Conservation (phyloP, 2,888 invertebrate species). For the Drosophila villosipedis region DNA sequence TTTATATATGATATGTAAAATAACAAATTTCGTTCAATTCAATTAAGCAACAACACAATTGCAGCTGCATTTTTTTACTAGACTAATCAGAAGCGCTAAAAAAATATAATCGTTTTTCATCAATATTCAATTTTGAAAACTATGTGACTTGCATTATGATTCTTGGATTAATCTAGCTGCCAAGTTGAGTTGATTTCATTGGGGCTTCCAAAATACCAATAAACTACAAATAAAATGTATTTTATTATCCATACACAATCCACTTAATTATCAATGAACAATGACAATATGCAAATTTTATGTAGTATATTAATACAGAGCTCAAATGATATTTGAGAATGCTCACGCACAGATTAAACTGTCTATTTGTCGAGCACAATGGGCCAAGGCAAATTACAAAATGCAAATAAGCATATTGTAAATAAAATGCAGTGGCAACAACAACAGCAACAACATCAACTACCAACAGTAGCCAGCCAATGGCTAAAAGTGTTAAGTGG, state of each 20-base stretch:
- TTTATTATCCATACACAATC: not conserved
- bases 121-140: not conserved
- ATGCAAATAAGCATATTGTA: slow-evolving; percentile 46
- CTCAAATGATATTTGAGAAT: slow-evolving; percentile 9
- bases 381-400: slow-evolving; percentile 47
- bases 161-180: not conserved
- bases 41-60: not conserved
- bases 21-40: not conserved
- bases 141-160: not conserved
- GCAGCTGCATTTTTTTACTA: not conserved
- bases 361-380: slow-evolving; percentile 24
- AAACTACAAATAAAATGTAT: not conserved
- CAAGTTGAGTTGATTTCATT: not conserved
- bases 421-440: slow-evolving; percentile 54
- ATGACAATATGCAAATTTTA: not conserved
- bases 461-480: slow-evolving; percentile 39
- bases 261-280: not conserved
- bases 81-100: not conserved
- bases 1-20: not conserved
- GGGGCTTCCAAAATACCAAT: not conserved
- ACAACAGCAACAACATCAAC: slow-evolving; percentile 22
- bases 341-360: not conserved
- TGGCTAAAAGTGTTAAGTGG: slow-evolving; percentile 70
- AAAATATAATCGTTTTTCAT: not conserved
- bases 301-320: slow-evolving; percentile 16